phyloP scores from a whole-genome alignment of 2,888 invertebrate species.

The Phragmatobia fuliginosa region DNA sequence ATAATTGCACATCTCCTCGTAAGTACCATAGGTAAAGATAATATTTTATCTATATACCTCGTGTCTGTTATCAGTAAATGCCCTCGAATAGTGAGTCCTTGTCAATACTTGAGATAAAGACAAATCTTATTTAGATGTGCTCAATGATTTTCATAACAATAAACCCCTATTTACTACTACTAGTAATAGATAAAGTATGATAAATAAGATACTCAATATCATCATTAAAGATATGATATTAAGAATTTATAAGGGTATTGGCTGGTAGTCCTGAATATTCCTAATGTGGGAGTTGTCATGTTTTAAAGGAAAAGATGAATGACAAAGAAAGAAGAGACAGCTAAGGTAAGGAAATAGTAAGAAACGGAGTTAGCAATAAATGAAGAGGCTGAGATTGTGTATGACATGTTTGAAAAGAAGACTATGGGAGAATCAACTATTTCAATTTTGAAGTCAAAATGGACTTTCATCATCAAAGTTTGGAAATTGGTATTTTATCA shows the following conservation, averaged over 20 bases:
- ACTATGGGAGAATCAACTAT: no score
- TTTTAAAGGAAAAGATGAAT: no score
- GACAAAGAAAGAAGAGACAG: no score
- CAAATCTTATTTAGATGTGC: not conserved
- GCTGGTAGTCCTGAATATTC: no score
- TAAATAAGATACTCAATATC: not conserved
- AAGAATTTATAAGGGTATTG: not conserved
- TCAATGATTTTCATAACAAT: not conserved
- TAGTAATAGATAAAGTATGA: not conserved
- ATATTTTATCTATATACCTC: not conserved
- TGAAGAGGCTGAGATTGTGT: no score
- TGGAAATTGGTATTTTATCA: no score
- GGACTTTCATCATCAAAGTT: no score
- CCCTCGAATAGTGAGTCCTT: slow-evolving; percentile 1
- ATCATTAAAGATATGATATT: not conserved
- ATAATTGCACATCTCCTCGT: not conserved
- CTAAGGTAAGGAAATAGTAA: no score
- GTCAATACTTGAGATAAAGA: not conserved
- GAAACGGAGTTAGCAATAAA: no score
- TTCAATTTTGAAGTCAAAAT: no score
- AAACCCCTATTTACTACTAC: not conserved
- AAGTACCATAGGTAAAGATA: not conserved
- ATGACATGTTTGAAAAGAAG: no score
- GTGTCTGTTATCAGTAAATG: slow-evolving; percentile 11
- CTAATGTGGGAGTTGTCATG: no score